These are phyloP conservation scores for Orientallactaga bullata DNA, from an alignment of 2,113 vertebrate genomes.

Conservation along the genomic window DNA sequence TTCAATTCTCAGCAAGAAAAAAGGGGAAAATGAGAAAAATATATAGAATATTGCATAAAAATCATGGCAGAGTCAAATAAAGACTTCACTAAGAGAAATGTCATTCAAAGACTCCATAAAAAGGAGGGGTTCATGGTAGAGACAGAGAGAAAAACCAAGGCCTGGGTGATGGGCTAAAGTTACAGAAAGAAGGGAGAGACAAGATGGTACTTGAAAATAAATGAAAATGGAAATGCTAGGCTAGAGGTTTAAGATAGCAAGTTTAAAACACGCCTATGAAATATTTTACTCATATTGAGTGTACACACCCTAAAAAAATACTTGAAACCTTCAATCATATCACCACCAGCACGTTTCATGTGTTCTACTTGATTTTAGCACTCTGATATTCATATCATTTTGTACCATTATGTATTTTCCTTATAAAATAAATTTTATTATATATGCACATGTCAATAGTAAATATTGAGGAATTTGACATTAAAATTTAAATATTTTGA, in stretches of 20 bases:
- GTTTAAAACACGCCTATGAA: neutral
- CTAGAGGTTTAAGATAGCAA: neutral
- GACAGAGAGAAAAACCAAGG: neutral
- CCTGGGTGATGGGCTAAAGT: neutral
- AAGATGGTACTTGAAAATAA: neutral
- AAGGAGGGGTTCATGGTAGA: neutral
- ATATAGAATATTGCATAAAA: neutral
- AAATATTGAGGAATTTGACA: neutral
- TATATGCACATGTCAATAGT: neutral
- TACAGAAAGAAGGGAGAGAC: neutral
- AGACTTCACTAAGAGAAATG: neutral
- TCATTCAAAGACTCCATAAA: neutral
- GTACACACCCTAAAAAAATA: neutral
- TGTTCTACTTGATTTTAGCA: neutral
- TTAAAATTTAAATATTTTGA: constrained; percentile 19
- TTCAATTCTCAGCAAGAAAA: neutral
- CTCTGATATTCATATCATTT: neutral
- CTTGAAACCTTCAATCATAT: neutral
- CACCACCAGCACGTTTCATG: neutral
- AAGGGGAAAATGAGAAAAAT: neutral
- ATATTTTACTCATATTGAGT: neutral
- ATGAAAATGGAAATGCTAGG: neutral
- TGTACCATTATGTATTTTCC: neutral
- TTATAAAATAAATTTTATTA: neutral
- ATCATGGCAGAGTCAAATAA: neutral